Evolutionary conservation across 1,140 invertebrate genomes (phyloP).

Genomic region (Cydia pomonella): DNA sequence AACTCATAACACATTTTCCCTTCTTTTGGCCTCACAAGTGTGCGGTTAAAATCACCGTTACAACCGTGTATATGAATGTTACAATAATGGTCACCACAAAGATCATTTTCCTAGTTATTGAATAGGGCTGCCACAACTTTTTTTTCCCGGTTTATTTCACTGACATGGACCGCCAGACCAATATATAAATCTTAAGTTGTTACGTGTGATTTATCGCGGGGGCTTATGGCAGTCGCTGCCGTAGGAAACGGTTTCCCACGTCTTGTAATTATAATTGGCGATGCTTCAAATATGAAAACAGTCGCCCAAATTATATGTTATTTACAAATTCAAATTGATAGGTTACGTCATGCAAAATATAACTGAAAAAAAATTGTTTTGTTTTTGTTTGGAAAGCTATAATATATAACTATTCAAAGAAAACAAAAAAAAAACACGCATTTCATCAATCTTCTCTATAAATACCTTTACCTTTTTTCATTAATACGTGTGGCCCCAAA

Average conservation of each 20-base stretch:
- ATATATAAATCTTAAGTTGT: slow-evolving; percentile 55
- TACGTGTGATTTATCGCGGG: slow-evolving; percentile 56
- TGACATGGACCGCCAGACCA: slow-evolving; percentile 24
- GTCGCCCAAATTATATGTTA: neutral
- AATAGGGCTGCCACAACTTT: slow-evolving; percentile 13
- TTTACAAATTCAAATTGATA: neutral
- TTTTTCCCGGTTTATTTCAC: neutral
- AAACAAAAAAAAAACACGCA: no score
- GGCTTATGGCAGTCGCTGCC: slow-evolving; percentile 51
- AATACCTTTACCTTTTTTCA: neutral
- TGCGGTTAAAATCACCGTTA: no score
- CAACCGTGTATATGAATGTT: no score
- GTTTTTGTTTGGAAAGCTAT: no score
- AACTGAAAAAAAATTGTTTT: no score
- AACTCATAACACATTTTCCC: no score
- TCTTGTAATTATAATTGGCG: slow-evolving; percentile 45
- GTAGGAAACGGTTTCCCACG: slow-evolving; percentile 56
- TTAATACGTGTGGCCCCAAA: slow-evolving; percentile 23
- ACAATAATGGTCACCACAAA: neutral
- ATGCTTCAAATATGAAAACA: neutral
- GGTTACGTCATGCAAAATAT: neutral
- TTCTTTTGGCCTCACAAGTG: no score
- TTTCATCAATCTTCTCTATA: no score
- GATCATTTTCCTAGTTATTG: slow-evolving; percentile 1
- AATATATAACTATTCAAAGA: no score